Base-by-base conservation (phyloP, 2,113 vertebrate genomes). In the Burhinus bistriatus region DNA sequence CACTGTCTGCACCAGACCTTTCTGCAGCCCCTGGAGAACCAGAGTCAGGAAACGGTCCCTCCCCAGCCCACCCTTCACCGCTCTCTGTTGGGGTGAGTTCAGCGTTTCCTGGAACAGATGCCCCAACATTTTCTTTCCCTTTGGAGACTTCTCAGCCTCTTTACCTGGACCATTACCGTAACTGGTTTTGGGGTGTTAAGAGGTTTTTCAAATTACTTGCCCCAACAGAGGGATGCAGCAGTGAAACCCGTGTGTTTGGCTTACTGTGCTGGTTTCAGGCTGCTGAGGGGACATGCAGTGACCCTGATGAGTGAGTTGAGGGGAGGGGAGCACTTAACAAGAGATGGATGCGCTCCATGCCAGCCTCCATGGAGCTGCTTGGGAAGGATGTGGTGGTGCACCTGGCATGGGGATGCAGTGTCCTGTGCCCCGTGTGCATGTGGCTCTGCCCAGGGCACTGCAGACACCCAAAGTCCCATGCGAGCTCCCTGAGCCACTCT, bases 171-270 rank as follows among this genome's bases (percentile, higher is more conserved):
- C 9, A 3, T 27, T 49, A 32, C 40, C 1, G 0, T 26, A 29
- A 22, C n/a, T 23, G 16, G 2, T 5, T 78, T 78, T 5, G 83
- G 38, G 54, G 32, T 32, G 44, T 21, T 29, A 55, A 55, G 47
- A 21, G 15, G 16, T 7, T 72, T 87, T 81, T 72, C 40, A 16
- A 22, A 26, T 30, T 8, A 4, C 0, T 0, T 10, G 12, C 25
- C 59, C 78, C 25, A 8, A 0, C 6, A 22, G 61, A 51, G 18
- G 65, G 38, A 8, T 23, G 51, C 29, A 65, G 45, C 61, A 51
- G 45, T 5, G 18, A 12, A 38, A 79, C 22, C 4, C 0, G 0
- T 4, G 1, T 10, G 22, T 26, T 49, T 40, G 57, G 30, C 34
- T 68, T 62, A 9, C 40, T 40, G 58, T 32, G 69, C 36, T 73